Base-by-base conservation (phyloP, 2,113 vertebrate genomes). In the Calcarius ornatus region DNA sequence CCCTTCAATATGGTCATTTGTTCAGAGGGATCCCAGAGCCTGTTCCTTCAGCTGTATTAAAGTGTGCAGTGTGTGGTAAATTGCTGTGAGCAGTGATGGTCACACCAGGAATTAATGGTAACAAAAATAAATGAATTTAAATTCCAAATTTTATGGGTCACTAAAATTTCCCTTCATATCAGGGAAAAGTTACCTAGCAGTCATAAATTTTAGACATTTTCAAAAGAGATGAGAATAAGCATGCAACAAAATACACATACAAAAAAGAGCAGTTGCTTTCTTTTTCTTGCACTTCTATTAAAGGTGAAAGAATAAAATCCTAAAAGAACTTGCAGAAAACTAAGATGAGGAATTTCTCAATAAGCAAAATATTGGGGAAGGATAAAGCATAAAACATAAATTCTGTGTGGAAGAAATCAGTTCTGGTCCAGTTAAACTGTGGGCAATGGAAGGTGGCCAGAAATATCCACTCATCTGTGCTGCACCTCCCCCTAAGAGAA, bases 21-120 rank as follows among this genome's bases (percentile, higher is more conserved):
- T 80, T 94, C 57, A 78, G 16, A 47, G 70, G 81, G 45, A 81
- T 86, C n/a, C 48, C 43, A 65, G 45, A 88, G 60, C 33, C 57
- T 38, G 10, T 75, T 94, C 25, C 86, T 70, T 72, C 64, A 90
- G 75, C 63, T 83, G 1, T 63, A 60, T 91, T 91, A 59, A 88
- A 95, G 42, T 89, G 91, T 94, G 91, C 92, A 93, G 50, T 30
- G 20, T 64, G 90, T 95, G 94, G 94, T 92, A 96, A 96, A 96
- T 94, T 96, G 83, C 45, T 56, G 53, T 51, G 87, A 81, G 88
- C 94, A 91, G 69, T 83, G 91, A 83, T 77, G 90, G 94, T 90
- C 92, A 88, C 69, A 81, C 68, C 70, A 81, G 69, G 81, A 94
- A 92, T 94, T 96, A 94, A 86, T 73, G 54, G 56, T 40, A 95